Percentiles rank a stretch among this genome's conserved stretches.
Conservation (phyloP, 2,797 vertebrate species). For the Urosaurus nigricauda region DNA sequence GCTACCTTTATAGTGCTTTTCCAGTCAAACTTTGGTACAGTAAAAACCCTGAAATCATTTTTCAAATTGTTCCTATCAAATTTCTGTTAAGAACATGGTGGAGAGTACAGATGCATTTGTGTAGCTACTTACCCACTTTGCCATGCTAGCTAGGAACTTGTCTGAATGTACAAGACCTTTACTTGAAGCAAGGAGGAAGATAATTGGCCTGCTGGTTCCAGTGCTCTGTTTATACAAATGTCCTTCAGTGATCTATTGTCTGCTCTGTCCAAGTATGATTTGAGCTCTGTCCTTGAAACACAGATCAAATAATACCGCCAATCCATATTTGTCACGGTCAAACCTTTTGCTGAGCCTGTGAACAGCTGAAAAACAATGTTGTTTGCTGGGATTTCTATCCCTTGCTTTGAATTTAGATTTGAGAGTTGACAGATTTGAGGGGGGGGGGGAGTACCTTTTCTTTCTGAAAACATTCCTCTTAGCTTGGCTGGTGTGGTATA, state of each 20-base stretch:
- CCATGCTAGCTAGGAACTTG: conserved; percentile 11
- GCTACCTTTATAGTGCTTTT: conserved; percentile 47
- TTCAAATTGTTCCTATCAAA: conserved; percentile 50
- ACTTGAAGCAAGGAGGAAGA: conserved; percentile 12
- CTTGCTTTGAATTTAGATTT: conserved; percentile 11
- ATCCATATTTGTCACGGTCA: conserved; percentile 47
- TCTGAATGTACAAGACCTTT: conserved; percentile 18
- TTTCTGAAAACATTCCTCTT: background rate
- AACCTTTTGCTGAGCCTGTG: conserved; percentile 36
- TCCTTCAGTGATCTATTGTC: conserved; percentile 20
- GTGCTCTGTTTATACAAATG: background rate
- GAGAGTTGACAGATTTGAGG: conserved; percentile 33
- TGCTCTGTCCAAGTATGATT: background rate
- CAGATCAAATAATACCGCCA: conserved; percentile 43
- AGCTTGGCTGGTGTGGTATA: background rate
- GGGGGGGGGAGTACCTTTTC: background rate
- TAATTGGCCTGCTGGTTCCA: conserved; percentile 22
- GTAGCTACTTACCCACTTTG: conserved; percentile 39
- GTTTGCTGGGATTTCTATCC: conserved; percentile 32
- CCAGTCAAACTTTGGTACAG: conserved; percentile 22
- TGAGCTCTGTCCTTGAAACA: conserved; percentile 58
- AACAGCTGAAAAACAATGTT: background rate
- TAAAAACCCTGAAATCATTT: conserved; percentile 46
- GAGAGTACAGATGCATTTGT: conserved; percentile 52
- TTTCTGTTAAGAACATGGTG: conserved; percentile 53